These are phyloP conservation scores for Actinemys pallida DNA, from an alignment of 2,113 vertebrate species.

Conservation along the genomic window DNA sequence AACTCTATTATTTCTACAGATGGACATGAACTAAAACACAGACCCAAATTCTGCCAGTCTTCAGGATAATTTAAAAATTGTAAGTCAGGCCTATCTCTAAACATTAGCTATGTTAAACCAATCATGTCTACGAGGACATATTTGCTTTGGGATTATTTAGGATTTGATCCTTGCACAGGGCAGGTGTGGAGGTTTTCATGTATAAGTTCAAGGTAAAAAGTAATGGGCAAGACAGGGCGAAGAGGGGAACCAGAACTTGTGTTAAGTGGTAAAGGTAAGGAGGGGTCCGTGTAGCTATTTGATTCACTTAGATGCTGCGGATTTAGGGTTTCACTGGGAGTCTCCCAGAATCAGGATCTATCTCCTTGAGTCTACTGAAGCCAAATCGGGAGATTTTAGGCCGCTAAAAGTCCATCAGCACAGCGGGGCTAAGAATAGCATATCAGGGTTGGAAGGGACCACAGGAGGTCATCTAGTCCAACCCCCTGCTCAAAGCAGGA, in stretches of 20 bases:
- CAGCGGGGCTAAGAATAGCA: no score
- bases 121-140: background rate
- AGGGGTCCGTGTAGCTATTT: background rate
- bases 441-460: no score
- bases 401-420: no score
- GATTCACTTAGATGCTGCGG: background rate
- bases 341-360: no score
- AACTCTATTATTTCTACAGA: background rate
- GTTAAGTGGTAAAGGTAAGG: background rate
- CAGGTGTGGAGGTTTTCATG: background rate
- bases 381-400: no score
- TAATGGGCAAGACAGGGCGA: background rate
- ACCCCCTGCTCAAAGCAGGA: no score
- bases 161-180: background rate
- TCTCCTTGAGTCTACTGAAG: no score
- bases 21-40: background rate
- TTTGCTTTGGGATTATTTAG: background rate
- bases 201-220: background rate
- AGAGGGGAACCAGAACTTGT: background rate
- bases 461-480: no score
- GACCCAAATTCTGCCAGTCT: background rate
- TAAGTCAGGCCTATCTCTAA: background rate
- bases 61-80: background rate
- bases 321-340: background rate
- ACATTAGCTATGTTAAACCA: background rate